Conservation (phyloP, 2,113 vertebrate genomes). For the Mustela lutreola region DNA sequence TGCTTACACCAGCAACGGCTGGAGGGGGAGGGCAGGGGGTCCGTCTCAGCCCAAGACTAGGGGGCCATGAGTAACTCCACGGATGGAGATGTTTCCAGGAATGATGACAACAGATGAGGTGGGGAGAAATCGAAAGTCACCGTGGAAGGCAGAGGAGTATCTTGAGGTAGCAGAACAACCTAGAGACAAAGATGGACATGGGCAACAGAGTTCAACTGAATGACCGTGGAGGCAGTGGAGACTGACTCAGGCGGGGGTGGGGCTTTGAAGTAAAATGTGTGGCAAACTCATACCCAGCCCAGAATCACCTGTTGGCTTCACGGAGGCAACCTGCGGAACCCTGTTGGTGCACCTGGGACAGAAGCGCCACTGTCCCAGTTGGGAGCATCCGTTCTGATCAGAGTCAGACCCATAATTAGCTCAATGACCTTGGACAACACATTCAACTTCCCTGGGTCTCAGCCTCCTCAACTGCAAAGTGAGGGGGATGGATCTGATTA, state of each 20-base stretch:
- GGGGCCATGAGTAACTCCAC: not conserved
- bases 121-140: not conserved
- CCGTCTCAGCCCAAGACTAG: not conserved
- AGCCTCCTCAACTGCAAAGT: not conserved
- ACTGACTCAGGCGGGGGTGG: accelerated
- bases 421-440: not conserved
- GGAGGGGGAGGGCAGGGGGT: accelerated
- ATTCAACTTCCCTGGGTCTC: not conserved
- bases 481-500: not conserved
- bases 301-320: not conserved
- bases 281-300: not conserved
- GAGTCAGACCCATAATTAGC: not conserved
- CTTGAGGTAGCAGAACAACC: not conserved
- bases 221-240: accelerated
- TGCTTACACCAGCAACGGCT: not conserved
- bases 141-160: accelerated
- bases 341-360: no score
- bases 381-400: not conserved
- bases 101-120: not conserved
- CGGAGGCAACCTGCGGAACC: not conserved
- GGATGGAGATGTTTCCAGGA: not conserved
- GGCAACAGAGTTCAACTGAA: no score
- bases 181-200: no score
- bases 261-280: not conserved
- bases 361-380: not conserved